Conservation (phyloP, 2,797 vertebrate species). For the Lophotriccus pileatus region DNA sequence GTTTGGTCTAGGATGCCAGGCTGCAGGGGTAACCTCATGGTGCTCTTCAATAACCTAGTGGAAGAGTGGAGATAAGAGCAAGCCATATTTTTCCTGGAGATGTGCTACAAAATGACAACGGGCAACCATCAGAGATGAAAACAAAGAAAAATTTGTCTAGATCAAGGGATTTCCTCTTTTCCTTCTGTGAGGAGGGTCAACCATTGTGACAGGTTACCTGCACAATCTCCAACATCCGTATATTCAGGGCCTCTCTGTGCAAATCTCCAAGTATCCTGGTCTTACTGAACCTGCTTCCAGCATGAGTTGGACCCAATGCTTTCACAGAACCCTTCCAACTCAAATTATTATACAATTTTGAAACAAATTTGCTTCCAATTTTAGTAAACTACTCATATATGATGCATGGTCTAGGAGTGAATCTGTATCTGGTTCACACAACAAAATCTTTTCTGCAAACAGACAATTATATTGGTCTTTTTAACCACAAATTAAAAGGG, state of each 20-base stretch:
- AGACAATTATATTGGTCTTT: background rate
- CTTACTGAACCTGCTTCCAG: background rate
- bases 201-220: background rate
- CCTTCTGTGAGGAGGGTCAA: background rate
- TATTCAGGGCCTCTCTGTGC: background rate
- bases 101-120: background rate
- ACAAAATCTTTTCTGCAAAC: background rate
- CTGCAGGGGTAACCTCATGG: background rate
- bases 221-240: background rate
- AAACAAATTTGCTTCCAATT: background rate
- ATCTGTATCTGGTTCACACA: background rate
- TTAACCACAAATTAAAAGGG: background rate
- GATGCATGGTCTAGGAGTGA: background rate
- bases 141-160: background rate
- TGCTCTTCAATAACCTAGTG: background rate
- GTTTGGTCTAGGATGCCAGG: background rate
- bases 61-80: background rate
- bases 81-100: background rate
- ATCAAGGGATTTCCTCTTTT: background rate
- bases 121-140: background rate
- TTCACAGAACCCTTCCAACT: background rate
- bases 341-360: background rate
- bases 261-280: background rate
- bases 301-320: rapidly evolving
- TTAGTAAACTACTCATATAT: background rate